Base-by-base conservation (phyloP, 2,113 vertebrate genomes). In the Triplophysa tibetana region DNA sequence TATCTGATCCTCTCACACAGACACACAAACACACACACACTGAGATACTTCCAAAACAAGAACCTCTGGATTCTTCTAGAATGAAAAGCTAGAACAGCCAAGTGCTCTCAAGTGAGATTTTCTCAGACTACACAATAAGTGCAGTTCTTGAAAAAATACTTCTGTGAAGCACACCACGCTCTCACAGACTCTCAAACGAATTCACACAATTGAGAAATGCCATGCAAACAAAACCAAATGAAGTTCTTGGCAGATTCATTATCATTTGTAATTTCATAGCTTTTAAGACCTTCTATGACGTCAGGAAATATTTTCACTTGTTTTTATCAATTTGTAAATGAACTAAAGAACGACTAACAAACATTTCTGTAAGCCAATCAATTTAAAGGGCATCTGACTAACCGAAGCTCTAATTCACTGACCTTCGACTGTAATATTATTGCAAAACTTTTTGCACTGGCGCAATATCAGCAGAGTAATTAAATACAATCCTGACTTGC, bases 21-120 rank as follows among this genome's bases (percentile, higher is more conserved):
- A 21, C 74, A 62, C 9, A 45, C 43, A 11, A 3, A n/a, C 24
- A 19, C 48, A 21, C 74, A 48, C 9, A 45, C 43, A 11, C 43
- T 45, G 33, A 33, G 33, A 33, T 29, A 50, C 74, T 77, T 64
- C 74, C 45, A 7, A 52, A 77, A 52, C 74, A 65, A 54, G 24
- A 77, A 65, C 21, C 75, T 77, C 75, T 77, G 62, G 62, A 65
- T 61, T 76, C 43, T 50, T 76, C 61, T 76, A 21, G 45, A 65
- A 38, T 10, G 10, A 52, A 76, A 45, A 64, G 73, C 73, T 50
- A 60, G 24, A 64, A 16, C 41, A n/a, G 24, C 4, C 6, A 7
- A 77, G 45, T 14, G 62, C 75, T 23, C 75, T 77, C 45, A 38
- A 77, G 45, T 64, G 12, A 65, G 62, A 52, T 38, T 66, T 45